These are phyloP conservation scores for Chascanopsetta lugubris DNA, from an alignment of 2,113 vertebrate species.

Conservation along the genomic window DNA sequence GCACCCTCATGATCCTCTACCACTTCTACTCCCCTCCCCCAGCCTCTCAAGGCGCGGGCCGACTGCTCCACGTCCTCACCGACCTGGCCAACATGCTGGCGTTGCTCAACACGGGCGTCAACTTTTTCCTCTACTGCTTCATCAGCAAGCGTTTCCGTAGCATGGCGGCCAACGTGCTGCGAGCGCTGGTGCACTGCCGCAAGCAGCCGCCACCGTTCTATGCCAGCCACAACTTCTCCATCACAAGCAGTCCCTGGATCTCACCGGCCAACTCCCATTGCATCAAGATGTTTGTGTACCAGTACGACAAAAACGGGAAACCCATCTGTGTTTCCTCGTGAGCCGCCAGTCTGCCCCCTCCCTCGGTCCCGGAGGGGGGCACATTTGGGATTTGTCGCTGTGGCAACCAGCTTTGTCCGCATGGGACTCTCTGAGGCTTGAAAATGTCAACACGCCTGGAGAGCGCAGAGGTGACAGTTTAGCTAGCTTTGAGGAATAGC, in stretches of 20 bases:
- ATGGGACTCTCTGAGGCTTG: slow-evolving; percentile 58
- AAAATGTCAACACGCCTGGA: slow-evolving; percentile 64
- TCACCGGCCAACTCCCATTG: slow-evolving; percentile 97
- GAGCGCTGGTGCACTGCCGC: slow-evolving; percentile 90
- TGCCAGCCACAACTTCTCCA: slow-evolving; percentile 95
- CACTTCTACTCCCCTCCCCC: slow-evolving; percentile 91
- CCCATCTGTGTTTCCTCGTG: slow-evolving; percentile 94
- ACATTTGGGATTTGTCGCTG: slow-evolving; percentile 46
- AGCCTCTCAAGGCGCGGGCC: slow-evolving; percentile 81
- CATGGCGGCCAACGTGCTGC: slow-evolving; percentile 91
- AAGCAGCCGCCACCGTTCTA: slow-evolving; percentile 91
- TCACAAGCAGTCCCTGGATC: slow-evolving; percentile 98
- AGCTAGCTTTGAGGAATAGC: slow-evolving; percentile 40
- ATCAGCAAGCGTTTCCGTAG: slow-evolving; percentile 96
- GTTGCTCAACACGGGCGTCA: slow-evolving; percentile 94
- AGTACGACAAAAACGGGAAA: slow-evolving; percentile 95
- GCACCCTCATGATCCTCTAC: slow-evolving; percentile 92
- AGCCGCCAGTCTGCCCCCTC: slow-evolving; percentile 49
- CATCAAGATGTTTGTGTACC: slow-evolving; percentile 98
- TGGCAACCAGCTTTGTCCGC: slow-evolving; percentile 44
- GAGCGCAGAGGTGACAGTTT: slow-evolving; percentile 34
- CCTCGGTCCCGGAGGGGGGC: slow-evolving; percentile 17
- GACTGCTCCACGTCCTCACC: slow-evolving; percentile 86
- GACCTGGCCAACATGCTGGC: slow-evolving; percentile 97
- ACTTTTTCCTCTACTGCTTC: slow-evolving; percentile 99